Conservation (phyloP, 2,888 invertebrate genomes). For the Andrena chrysosceles region DNA sequence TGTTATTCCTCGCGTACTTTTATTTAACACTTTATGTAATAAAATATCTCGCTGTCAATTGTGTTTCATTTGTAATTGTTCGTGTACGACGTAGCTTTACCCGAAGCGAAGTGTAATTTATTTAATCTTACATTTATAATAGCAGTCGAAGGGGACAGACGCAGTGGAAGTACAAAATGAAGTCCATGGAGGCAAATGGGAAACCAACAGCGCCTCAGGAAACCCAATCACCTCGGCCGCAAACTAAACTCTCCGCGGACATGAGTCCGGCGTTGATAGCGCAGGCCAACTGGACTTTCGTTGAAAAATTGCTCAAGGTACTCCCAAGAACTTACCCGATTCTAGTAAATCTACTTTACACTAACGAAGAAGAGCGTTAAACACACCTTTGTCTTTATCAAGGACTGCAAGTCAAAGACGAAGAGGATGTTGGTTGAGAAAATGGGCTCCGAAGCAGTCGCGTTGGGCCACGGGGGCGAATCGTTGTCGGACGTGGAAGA, state of each 20-base stretch:
- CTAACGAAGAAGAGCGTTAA: not conserved
- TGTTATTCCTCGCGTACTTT: not conserved
- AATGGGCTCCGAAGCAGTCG: conserved; percentile 98
- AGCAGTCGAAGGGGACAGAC: conserved; percentile 83
- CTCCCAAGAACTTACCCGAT: not conserved
- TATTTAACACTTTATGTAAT: not conserved
- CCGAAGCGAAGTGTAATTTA: not conserved
- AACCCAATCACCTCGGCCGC: conserved; percentile 83
- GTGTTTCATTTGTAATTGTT: not conserved
- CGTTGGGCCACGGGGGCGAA: conserved; percentile 95
- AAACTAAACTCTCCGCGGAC: conserved; percentile 87
- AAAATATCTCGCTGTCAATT: not conserved
- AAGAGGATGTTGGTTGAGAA: conserved; percentile 99
- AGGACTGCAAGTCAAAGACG: conserved; percentile 97
- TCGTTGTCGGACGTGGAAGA: conserved; percentile 93
- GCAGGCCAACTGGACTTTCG: conserved; percentile 99
- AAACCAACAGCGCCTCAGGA: conserved; percentile 80
- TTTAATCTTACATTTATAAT: not conserved
- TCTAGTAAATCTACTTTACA: not conserved
- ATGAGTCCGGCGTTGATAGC: conserved; percentile 96
- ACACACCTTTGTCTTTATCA: not conserved
- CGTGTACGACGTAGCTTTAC: not conserved
- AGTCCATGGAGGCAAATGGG: conserved; percentile 82
- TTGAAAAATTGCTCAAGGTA: conserved; percentile 98
- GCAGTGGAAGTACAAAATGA: conserved; percentile 84